Percentiles rank a stretch among this genome's conserved stretches.
Conservation (phyloP, 2,797 vertebrate genomes). For the Darevskia nairensis region DNA sequence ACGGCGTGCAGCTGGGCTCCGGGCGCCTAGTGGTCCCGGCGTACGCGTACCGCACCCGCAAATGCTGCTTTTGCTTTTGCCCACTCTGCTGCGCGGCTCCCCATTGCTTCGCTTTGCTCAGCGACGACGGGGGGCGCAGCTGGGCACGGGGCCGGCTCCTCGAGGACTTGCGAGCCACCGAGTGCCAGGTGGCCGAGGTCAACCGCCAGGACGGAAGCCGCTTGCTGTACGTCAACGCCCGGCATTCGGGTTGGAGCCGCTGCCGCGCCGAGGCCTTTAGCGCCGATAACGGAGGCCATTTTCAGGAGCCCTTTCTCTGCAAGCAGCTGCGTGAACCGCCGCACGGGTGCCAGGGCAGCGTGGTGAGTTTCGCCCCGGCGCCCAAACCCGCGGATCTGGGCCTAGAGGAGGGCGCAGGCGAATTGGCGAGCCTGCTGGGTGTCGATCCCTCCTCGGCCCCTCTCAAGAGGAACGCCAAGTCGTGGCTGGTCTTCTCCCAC, state of each 20-base stretch:
- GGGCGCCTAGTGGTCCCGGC: slow-evolving; percentile 89
- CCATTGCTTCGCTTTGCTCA: slow-evolving; percentile 87
- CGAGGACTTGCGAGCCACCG: slow-evolving; percentile 62
- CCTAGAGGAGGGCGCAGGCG: slow-evolving; percentile 41
- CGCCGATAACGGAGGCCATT: slow-evolving; percentile 75
- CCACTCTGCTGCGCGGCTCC: slow-evolving; percentile 76
- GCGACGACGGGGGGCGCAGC: slow-evolving; percentile 84
- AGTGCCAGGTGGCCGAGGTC: slow-evolving; percentile 92
- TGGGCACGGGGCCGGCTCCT: slow-evolving; percentile 81
- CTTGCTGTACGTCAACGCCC: slow-evolving; percentile 89
- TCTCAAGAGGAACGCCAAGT: background rate
- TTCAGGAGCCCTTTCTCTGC: slow-evolving; percentile 75
- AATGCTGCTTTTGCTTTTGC: slow-evolving; percentile 49
- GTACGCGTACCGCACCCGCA: slow-evolving; percentile 75
- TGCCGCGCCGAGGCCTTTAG: slow-evolving; percentile 86
- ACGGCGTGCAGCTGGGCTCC: slow-evolving; percentile 86
- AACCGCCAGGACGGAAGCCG: slow-evolving; percentile 53
- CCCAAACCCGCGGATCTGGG: background rate
- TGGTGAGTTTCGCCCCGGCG: slow-evolving; percentile 82
- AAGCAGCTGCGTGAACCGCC: slow-evolving; percentile 79
- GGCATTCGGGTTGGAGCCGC: slow-evolving; percentile 63
- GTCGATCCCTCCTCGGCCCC: fast-evolving
- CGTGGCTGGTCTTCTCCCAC: slow-evolving; percentile 92
- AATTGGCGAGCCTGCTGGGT: background rate
- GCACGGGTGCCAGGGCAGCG: slow-evolving; percentile 90